Evolutionary conservation across 2,113 vertebrate genomes (phyloP), one percentile per base, ranked within the genome.

Genomic region (Nibea albiflora): DNA sequence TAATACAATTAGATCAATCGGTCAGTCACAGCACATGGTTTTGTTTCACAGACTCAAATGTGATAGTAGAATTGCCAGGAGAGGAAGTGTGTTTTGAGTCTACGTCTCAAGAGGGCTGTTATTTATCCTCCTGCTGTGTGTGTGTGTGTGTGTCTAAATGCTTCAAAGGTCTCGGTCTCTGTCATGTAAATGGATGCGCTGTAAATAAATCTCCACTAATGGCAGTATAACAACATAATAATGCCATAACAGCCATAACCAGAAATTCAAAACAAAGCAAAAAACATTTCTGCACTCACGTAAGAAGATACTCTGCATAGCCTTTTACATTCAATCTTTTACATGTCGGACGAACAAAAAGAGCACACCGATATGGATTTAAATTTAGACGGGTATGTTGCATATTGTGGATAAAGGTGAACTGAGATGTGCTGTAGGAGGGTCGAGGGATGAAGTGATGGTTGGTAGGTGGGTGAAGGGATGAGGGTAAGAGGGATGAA

Each of bases 161-260:
- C 60, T 61, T 87, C 62, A 69, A 81, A 56, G 46, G 46, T 76
- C 60, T 89, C 69, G 12, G 22, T 80, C 39, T 77, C 81, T 75
- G 54, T 79, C 78, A 79, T 79, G 46, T 84, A 80, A 82, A 88
- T 79, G 26, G 50, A 17, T 71, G 42, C 44, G 53, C 62, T 81
- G 57, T 64, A 81, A 84, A 79, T 73, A 57, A 39, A 82, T 74
- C 17, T 50, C 8, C 10, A 57, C 68, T 75, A 81, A 78, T 78
- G 47, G 46, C 52, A 35, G 22, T 15, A 17, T 3, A 60, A 53
- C 26, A 70, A 54, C 49, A 49, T 62, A 69, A 68, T 24, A 56
- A 63, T 49, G 24, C 3, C 31, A 9, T 39, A 46, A 46, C 11
- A 52, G 28, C 74, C 60, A 2, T 62, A 53, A 66, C 28, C 19